Conservation (phyloP, 2,888 invertebrate species). For the Hyposoter didymator region DNA sequence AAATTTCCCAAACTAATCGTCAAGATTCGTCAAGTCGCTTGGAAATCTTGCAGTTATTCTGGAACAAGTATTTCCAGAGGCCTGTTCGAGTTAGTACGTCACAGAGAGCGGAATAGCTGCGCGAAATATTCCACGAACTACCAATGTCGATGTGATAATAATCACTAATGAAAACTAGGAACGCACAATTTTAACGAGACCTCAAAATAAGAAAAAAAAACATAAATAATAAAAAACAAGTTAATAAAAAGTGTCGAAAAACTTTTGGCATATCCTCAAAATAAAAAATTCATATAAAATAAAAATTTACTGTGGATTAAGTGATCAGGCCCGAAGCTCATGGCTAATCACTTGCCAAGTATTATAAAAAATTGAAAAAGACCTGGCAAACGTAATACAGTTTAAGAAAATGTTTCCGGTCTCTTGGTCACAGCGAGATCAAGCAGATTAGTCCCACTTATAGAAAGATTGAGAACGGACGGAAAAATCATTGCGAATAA, state of each 20-base stretch:
- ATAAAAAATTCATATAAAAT: neutral
- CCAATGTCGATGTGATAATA: neutral
- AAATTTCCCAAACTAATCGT: constrained; percentile 30
- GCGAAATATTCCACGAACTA: neutral
- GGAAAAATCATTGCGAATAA: too few species aligned
- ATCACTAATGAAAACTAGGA: neutral
- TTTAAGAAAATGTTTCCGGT: neutral
- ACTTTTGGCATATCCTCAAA: neutral
- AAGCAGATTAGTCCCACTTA: too few species aligned
- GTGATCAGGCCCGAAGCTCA: neutral
- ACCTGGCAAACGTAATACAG: neutral
- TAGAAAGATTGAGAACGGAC: too few species aligned
- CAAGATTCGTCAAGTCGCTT: constrained; percentile 23
- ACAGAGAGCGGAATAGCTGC: neutral
- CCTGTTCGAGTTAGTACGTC: neutral
- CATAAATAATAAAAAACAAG: too few species aligned
- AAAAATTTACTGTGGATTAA: neutral
- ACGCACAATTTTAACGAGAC: too few species aligned
- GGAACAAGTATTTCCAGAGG: neutral
- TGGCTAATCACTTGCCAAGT: neutral
- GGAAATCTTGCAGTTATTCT: constrained; percentile 8
- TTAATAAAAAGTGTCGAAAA: neutral
- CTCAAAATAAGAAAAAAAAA: neutral
- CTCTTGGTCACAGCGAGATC: too few species aligned
- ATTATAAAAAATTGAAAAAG: neutral